Evolutionary conservation across 1,140 invertebrate species (phyloP).

Genomic region (Micrasema minimum): DNA sequence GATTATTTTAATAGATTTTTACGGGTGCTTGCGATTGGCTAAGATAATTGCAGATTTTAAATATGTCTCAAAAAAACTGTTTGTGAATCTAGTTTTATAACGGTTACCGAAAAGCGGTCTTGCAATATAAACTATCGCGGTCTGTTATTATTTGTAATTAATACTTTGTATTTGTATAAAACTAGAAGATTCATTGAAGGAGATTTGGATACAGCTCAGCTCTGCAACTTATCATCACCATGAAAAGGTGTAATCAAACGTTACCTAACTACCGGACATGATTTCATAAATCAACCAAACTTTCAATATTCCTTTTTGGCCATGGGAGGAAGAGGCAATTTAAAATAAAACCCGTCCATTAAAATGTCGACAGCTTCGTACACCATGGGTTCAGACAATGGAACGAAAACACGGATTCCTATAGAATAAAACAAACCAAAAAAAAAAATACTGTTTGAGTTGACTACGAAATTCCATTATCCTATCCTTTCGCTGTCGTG

Average conservation of each 20-base stretch:
- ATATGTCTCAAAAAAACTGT: no score
- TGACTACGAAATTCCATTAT: slow-evolving; percentile 53
- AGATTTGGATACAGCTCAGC: no score
- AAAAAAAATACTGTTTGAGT: slow-evolving; percentile 35
- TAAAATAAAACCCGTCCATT: slow-evolving; percentile 27
- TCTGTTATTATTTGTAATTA: no score
- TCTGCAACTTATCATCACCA: no score
- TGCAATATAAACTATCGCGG: no score
- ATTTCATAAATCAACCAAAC: slow-evolving; percentile 4
- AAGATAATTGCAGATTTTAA: no score
- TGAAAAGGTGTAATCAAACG: background rate
- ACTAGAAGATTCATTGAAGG: no score
- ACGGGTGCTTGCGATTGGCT: no score
- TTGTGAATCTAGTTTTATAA: no score
- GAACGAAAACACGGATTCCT: slow-evolving; percentile 49
- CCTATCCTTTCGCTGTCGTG: slow-evolving; percentile 49
- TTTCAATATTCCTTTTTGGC: background rate
- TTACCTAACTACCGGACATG: slow-evolving; percentile 1
- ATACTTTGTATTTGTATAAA: no score
- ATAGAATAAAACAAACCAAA: slow-evolving; percentile 36
- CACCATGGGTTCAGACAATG: slow-evolving; percentile 39
- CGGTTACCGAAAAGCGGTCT: no score
- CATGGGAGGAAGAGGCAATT: background rate
- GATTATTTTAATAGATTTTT: no score
- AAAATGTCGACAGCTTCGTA: slow-evolving; percentile 44